Percentiles rank a stretch among this genome's conserved stretches.
Evolutionary conservation across 2,113 vertebrate species (phyloP).

Genomic region (Dolichallabes microphthalmus): DNA sequence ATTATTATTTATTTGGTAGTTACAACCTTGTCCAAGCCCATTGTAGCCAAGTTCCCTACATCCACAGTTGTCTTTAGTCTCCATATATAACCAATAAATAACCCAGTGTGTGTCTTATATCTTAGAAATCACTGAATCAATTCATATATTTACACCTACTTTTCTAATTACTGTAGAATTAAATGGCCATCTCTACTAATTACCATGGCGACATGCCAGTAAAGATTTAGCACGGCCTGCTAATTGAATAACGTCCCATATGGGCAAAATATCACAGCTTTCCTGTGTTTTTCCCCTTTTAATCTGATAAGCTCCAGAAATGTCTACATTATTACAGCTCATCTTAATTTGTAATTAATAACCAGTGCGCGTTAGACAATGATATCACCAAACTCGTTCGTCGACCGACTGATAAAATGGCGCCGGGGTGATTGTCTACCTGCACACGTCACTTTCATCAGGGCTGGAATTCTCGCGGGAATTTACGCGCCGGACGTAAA

Average conservation of each 20-base stretch:
- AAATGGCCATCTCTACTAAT: slow-evolving; percentile 46
- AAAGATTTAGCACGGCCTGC: slow-evolving; percentile 47
- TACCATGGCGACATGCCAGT: slow-evolving; percentile 49
- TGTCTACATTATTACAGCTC: slow-evolving; percentile 48
- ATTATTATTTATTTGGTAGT: background rate
- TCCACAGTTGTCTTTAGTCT: background rate
- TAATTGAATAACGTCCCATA: slow-evolving; percentile 55
- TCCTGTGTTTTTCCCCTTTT: slow-evolving; percentile 49
- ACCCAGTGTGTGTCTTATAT: background rate
- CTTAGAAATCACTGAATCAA: slow-evolving; percentile 10
- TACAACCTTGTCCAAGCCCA: background rate
- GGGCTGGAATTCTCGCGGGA: slow-evolving; percentile 26
- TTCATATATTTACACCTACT: slow-evolving; percentile 33
- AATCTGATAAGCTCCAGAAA: slow-evolving; percentile 48
- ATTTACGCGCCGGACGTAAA: background rate
- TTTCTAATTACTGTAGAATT: slow-evolving; percentile 31
- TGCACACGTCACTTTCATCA: background rate
- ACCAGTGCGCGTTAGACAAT: background rate
- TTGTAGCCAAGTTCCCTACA: background rate
- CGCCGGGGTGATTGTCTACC: background rate
- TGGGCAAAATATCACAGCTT: slow-evolving; percentile 48
- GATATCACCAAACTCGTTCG: background rate
- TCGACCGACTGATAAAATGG: background rate
- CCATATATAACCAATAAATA: background rate
- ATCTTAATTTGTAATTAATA: slow-evolving; percentile 44